Evolutionary conservation across 2,797 vertebrate species (phyloP).

Genomic region (Poecilia wingei): DNA sequence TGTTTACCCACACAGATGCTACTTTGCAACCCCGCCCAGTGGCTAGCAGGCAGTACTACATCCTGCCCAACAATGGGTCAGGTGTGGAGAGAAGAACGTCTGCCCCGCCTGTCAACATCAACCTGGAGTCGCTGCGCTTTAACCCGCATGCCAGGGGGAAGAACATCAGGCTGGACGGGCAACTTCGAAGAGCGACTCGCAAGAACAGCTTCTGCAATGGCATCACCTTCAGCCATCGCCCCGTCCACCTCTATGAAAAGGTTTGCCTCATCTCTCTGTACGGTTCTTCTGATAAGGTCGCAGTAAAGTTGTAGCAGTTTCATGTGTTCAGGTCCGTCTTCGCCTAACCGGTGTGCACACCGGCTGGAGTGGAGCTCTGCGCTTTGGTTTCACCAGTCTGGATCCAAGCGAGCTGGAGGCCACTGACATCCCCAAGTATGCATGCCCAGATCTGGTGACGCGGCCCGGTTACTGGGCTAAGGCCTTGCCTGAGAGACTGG

Average conservation of each 20-base stretch:
- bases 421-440: conserved; percentile 96
- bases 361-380: conserved; percentile 96
- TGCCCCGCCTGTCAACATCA: conserved; percentile 75
- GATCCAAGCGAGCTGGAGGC: conserved; percentile 91
- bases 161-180: conserved; percentile 93
- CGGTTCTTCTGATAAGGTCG: not conserved
- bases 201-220: conserved; percentile 99
- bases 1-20: conserved; percentile 81
- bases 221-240: conserved; percentile 95
- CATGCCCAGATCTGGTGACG: conserved; percentile 96
- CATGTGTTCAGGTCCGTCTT: conserved; percentile 83
- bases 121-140: conserved; percentile 89
- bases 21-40: conserved; percentile 88
- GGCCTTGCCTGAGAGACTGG: conserved; percentile 94
- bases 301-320: not conserved
- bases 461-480: conserved; percentile 98
- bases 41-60: conserved; percentile 90
- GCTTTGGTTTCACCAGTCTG: conserved; percentile 95
- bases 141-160: conserved; percentile 97
- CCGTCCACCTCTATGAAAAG: conserved; percentile 95
- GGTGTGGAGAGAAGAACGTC: conserved; percentile 86
- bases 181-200: conserved; percentile 91
- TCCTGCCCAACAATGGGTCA: conserved; percentile 82
- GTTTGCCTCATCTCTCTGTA: conserved; percentile 39
- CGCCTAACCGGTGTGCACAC: conserved; percentile 92